Evolutionary conservation across 2,888 invertebrate species (phyloP), one percentile per base, ranked within the genome.

Genomic region (Zelleria hepariella): DNA sequence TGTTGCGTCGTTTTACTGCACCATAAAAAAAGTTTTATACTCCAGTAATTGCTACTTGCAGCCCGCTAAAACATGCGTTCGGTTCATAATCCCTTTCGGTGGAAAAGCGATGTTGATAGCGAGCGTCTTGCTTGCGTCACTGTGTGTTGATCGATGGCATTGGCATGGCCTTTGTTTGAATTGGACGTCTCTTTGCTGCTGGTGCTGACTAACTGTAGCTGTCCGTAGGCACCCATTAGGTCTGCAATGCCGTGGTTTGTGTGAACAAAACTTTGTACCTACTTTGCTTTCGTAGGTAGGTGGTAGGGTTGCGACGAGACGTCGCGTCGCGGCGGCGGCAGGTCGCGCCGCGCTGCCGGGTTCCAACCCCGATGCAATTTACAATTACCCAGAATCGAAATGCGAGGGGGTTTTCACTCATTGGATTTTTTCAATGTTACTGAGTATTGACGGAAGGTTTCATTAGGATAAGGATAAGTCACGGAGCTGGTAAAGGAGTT

Each of bases 331-430:
- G 67, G 62, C 74, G 68, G 68, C 71, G 67, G 64, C 70, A 60
- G 62, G 72, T 68, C 77, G 76, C 69, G 75, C 62, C 73, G 64
- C 26, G n/a, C n/a, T n/a, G n/a, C n/a, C 25, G 21, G 51, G 59
- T 66, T 61, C 67, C 69, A 69, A 72, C 78, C 78, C 77, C 68
- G 69, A 67, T 73, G 80, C 78, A 83, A 83, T 84, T 82, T 78
- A 66, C 80, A 82, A 84, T 82, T 80, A 81, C 80, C 72, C 70
- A 67, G 75, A 73, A 78, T 70, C 66, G 66, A 74, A 74, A 77
- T n/a, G 26, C 15, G 24, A 57, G 47, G 48, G 48, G 23, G 48
- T 6, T 8, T 21, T 70, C 72, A 65, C 72, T 72, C 68, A 65
- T 68, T 72, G 69, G n/a, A 57, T 8, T 70, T 73, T 77, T 75